A percentile compares a stretch with the other conserved stretches of the same genome.
These are phyloP conservation scores for Aphyosemion australe DNA, from an alignment of 2,113 vertebrate species.

Conservation along the genomic window DNA sequence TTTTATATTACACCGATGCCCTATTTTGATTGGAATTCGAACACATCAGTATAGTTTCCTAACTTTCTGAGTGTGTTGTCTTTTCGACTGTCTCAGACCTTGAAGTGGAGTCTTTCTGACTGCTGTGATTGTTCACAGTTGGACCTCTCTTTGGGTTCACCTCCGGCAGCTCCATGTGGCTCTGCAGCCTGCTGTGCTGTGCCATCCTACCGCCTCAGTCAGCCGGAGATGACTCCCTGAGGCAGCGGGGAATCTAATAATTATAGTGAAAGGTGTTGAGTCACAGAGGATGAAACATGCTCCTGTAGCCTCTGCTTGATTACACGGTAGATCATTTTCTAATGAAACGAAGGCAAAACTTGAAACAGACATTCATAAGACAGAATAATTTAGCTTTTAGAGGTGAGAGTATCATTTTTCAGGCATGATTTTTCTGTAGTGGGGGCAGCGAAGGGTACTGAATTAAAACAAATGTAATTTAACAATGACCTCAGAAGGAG, in stretches of 20 bases:
- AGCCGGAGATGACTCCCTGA: constrained; percentile 58
- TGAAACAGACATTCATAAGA: no score
- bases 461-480: no score
- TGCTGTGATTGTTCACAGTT: not conserved
- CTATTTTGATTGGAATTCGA: not conserved
- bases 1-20: no score
- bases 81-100: not conserved
- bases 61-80: not conserved
- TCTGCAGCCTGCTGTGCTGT: constrained; percentile 26
- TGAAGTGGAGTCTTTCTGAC: not conserved
- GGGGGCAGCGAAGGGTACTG: no score
- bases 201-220: constrained; percentile 52
- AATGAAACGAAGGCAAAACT: no score
- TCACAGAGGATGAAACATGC: constrained; percentile 11
- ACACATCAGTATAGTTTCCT: not conserved
- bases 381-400: not conserved
- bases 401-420: not conserved
- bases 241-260: constrained; percentile 48
- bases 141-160: constrained; percentile 14
- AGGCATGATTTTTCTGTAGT: not conserved
- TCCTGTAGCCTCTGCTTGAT: constrained; percentile 13
- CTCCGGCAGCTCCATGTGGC: constrained; percentile 28
- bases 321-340: not conserved
- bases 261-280: constrained; percentile 51
- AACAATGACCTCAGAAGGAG: no score